Evolutionary conservation across 2,113 vertebrate genomes (phyloP).

Genomic region (Cyanocitta stelleri): DNA sequence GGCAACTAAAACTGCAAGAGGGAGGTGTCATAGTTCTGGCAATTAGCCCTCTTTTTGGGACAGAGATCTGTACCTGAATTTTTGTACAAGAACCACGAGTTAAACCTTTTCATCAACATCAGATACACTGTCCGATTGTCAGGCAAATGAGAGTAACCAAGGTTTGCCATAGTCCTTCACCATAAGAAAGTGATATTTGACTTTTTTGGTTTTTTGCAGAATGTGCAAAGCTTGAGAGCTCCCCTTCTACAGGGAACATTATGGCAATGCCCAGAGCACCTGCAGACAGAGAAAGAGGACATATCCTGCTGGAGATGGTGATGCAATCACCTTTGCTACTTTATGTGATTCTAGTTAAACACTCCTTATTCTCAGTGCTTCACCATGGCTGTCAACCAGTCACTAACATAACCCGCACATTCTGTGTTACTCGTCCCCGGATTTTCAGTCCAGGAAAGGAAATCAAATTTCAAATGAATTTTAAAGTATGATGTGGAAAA

Average conservation of each 20-base stretch:
- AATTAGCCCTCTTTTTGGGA: neutral
- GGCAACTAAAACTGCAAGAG: neutral
- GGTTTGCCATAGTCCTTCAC: neutral
- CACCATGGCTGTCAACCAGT: neutral
- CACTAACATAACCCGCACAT: neutral
- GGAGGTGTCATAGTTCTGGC: neutral
- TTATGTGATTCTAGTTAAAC: neutral
- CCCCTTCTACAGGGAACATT: neutral
- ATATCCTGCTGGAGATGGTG: neutral
- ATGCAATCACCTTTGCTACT: neutral
- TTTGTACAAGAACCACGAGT: neutral
- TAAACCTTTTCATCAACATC: neutral
- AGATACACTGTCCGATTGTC: neutral
- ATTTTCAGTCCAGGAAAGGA: neutral
- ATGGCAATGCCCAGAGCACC: neutral
- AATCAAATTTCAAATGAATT: constrained; percentile 12
- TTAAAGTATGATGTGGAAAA: constrained; percentile 21
- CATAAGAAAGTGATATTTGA: neutral
- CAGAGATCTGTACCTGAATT: neutral
- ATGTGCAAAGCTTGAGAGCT: neutral
- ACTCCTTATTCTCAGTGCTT: neutral
- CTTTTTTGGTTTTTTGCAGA: neutral
- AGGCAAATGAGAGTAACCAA: neutral
- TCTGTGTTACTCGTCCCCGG: neutral
- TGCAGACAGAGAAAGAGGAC: neutral